Conservation (phyloP, 1,140 invertebrate species). For the Zaprionus kolodkinae region DNA sequence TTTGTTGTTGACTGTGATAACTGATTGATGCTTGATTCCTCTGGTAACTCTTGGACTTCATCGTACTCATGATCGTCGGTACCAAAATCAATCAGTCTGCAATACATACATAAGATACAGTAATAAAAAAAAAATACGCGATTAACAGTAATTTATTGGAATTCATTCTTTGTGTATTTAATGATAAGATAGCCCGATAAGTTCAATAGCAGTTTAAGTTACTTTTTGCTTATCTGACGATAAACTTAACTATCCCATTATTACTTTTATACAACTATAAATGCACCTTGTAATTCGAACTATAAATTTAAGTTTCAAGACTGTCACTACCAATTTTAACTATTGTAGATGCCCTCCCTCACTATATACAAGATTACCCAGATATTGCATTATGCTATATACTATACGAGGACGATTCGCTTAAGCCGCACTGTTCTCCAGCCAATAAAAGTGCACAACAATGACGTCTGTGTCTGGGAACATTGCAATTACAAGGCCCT, state of each 20-base stretch:
- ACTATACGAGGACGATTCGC: neutral
- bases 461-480: constrained; percentile 4
- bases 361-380: no score
- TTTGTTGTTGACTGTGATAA: constrained; percentile 62
- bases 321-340: neutral
- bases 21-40: constrained; percentile 69
- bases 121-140: neutral
- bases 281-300: neutral
- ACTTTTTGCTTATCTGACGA: neutral
- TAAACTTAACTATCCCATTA: neutral
- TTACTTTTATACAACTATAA: neutral
- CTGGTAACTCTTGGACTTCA: constrained; percentile 80
- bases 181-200: neutral
- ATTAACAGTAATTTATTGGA: constrained; percentile 12
- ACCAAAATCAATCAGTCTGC: constrained; percentile 80
- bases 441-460: constrained; percentile 21
- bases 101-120: neutral
- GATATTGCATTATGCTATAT: neutral
- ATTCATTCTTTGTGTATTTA: neutral
- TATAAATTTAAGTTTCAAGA: neutral
- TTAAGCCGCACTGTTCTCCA: neutral
- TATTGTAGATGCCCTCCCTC: no score
- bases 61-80: constrained; percentile 83
- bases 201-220: neutral
- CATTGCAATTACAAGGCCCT: constrained; percentile 22